phyloP scores from a whole-genome alignment of 2,888 invertebrate species.

The Choreutis nemorana region DNA sequence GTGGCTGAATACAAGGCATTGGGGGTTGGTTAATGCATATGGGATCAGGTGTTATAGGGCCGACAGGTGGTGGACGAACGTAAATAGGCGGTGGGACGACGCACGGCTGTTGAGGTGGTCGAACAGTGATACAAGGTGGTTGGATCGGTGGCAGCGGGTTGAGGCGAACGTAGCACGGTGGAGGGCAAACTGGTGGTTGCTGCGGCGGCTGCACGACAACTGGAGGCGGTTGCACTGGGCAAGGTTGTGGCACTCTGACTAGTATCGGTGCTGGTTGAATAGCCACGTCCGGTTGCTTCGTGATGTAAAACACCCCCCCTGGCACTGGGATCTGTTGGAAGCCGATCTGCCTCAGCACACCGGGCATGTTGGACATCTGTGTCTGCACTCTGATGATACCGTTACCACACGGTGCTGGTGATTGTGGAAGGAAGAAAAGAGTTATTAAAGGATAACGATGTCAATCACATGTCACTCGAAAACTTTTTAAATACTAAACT shows the following conservation, averaged over 20 bases:
- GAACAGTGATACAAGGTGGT: conserved; percentile 29
- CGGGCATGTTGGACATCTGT: conserved; percentile 17
- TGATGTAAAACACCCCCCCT: conserved; percentile 36
- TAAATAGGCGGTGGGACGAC: conserved; percentile 29
- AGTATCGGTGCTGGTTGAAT: conserved; percentile 43
- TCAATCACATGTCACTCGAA: no score
- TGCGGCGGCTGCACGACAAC: conserved; percentile 25
- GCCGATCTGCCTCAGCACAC: conserved; percentile 22
- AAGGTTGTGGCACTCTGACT: conserved; percentile 23
- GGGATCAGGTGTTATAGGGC: conserved; percentile 19
- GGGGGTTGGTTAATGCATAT: conserved; percentile 21
- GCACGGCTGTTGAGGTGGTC: conserved; percentile 20
- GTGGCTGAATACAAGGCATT: conserved; percentile 14
- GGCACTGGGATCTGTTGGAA: conserved; percentile 33
- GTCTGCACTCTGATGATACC: conserved; percentile 25
- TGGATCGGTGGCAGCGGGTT: conserved; percentile 20
- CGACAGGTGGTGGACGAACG: conserved; percentile 25
- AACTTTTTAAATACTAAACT: no score
- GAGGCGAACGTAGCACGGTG: conserved; percentile 25
- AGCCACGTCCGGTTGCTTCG: conserved; percentile 30
- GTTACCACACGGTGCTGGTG: conserved; percentile 34
- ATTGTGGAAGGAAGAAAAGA: no score
- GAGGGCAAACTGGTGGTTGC: conserved; percentile 22
- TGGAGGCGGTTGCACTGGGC: conserved; percentile 25
- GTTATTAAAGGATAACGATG: no score